phyloP scores from a whole-genome alignment of 2,113 vertebrate genomes.

The Coracopsis vasa region DNA sequence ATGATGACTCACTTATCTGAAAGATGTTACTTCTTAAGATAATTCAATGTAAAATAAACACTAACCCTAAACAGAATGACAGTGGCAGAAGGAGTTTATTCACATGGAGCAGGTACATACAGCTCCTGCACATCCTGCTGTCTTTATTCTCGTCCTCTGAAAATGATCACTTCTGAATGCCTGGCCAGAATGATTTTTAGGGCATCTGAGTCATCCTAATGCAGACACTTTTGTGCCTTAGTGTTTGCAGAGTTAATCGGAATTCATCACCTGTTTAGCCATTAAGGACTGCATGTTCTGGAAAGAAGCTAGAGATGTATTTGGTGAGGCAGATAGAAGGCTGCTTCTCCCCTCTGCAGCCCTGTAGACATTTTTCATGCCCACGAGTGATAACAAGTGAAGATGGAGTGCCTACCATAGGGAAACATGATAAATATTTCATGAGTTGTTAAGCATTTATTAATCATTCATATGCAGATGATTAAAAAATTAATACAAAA shows the following conservation, averaged over 20 bases:
- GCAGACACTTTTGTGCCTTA: fast-evolving
- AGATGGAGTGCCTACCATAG: neutral
- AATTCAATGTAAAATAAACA: neutral
- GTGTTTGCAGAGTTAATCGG: neutral
- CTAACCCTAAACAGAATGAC: neutral
- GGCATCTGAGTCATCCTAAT: neutral
- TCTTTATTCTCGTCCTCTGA: neutral
- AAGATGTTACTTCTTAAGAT: neutral
- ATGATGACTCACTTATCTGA: neutral
- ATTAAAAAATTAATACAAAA: slow-evolving; percentile 67
- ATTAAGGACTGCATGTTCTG: neutral
- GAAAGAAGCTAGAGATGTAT: neutral
- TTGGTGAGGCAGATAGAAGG: neutral
- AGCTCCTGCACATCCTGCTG: neutral
- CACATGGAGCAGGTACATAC: fast-evolving
- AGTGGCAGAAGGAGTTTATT: fast-evolving
- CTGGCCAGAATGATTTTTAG: fast-evolving
- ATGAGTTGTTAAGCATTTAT: slow-evolving; percentile 56
- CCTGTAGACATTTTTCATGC: neutral
- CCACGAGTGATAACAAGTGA: neutral
- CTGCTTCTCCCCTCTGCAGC: neutral
- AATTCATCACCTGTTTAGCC: neutral
- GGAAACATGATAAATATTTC: slow-evolving; percentile 36
- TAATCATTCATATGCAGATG: slow-evolving; percentile 59
- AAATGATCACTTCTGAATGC: fast-evolving